These are phyloP conservation scores for Poeciliopsis gracilis DNA, from an alignment of 2,797 vertebrate genomes.

Conservation along the genomic window DNA sequence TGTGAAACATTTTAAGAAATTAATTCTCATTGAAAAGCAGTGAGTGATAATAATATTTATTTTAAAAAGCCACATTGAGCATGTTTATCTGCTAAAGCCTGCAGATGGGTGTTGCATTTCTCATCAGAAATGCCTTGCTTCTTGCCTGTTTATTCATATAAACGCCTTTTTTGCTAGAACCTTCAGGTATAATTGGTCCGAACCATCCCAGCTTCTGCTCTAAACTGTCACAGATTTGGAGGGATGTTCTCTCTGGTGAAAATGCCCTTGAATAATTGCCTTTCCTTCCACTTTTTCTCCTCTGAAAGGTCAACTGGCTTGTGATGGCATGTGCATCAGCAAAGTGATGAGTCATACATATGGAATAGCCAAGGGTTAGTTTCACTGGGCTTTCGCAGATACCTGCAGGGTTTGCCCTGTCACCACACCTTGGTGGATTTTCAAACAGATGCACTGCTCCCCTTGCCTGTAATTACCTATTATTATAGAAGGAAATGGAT, in stretches of 20 bases:
- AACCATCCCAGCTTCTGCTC: slow-evolving; percentile 13
- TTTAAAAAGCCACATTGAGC: background rate
- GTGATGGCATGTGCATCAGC: slow-evolving; percentile 62
- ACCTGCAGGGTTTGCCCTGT: slow-evolving; percentile 36
- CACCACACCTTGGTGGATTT: slow-evolving; percentile 56
- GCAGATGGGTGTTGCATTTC: background rate
- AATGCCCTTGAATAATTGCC: slow-evolving; percentile 50
- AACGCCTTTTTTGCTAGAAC: background rate
- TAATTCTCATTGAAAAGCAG: background rate
- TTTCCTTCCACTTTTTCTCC: slow-evolving; percentile 43
- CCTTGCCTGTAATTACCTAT: slow-evolving; percentile 77
- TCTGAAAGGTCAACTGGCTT: slow-evolving; percentile 61
- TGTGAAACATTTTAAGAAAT: slow-evolving; percentile 15
- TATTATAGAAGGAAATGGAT: slow-evolving; percentile 79
- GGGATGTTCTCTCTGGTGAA: slow-evolving; percentile 49
- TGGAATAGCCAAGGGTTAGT: slow-evolving; percentile 39
- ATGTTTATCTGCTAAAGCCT: background rate
- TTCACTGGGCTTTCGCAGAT: slow-evolving; percentile 42
- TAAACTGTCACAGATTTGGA: slow-evolving; percentile 14
- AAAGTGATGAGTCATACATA: slow-evolving; percentile 45
- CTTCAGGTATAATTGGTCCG: background rate
- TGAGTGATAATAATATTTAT: background rate
- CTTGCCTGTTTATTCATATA: slow-evolving; percentile 13
- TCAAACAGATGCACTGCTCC: slow-evolving; percentile 64
- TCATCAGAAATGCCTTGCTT: slow-evolving; percentile 24